Percentiles rank a stretch among this genome's conserved stretches.
Evolutionary conservation across 2,888 invertebrate species (phyloP).

Genomic region (Drosophila histrio): DNA sequence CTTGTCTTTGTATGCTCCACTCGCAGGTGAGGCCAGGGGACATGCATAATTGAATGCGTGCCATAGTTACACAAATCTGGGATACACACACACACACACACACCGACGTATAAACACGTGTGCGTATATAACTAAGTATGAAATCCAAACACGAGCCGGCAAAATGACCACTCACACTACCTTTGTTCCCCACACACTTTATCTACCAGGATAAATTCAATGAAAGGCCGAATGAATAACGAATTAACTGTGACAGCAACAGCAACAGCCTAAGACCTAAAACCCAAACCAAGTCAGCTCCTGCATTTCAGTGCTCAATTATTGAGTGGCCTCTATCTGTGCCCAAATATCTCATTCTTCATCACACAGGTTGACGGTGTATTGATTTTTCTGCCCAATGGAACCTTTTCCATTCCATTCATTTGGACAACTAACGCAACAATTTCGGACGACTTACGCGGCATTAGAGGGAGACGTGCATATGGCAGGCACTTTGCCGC

Average conservation of each 20-base stretch:
- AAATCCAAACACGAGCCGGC: constrained; percentile 41
- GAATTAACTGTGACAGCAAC: constrained; percentile 64
- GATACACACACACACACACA: constrained; percentile 3
- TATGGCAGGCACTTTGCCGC: constrained; percentile 37
- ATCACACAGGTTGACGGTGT: constrained; percentile 18
- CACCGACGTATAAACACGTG: constrained; percentile 15
- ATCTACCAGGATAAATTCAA: constrained; percentile 26
- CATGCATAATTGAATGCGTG: constrained; percentile 70
- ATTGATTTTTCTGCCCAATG: constrained; percentile 51
- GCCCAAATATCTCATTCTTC: constrained; percentile 31
- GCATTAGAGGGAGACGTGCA: constrained; percentile 45
- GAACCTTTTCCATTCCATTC: constrained; percentile 8
- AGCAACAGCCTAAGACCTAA: constrained; percentile 12
- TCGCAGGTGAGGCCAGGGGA: constrained; percentile 14
- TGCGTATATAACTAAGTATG: constrained; percentile 13
- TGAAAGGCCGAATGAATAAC: constrained; percentile 71
- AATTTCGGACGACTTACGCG: constrained; percentile 38
- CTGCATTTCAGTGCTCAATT: constrained; percentile 51
- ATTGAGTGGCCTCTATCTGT: constrained; percentile 46
- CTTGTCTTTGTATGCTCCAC: not conserved
- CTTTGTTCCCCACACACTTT: not conserved
- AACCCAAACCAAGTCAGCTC: not conserved
- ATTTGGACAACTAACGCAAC: constrained; percentile 37
- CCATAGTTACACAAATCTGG: constrained; percentile 60
- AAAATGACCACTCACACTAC: constrained; percentile 24